phyloP scores from a whole-genome alignment of 2,888 invertebrate species.

The Drosophila paranaensis region DNA sequence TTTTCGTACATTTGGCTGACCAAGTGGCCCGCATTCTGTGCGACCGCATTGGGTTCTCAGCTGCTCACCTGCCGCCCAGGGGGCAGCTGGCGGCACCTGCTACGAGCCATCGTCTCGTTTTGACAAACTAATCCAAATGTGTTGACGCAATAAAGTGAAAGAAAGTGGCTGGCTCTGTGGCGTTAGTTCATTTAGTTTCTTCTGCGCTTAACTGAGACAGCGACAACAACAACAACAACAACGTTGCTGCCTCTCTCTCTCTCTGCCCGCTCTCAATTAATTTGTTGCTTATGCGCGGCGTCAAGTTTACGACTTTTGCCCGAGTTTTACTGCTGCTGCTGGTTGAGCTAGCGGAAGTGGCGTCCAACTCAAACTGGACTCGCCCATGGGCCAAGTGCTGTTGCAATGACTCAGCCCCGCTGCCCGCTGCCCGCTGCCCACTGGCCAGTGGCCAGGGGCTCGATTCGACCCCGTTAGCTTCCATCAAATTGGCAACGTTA shows the following conservation, averaged over 20 bases:
- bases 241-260: conserved; percentile 4
- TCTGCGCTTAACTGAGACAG: conserved; percentile 32
- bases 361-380: conserved; percentile 22
- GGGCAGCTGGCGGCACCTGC: conserved; percentile 72
- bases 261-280: conserved; percentile 55
- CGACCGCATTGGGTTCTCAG: conserved; percentile 35
- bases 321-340: conserved; percentile 26
- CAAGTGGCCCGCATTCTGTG: conserved; percentile 52
- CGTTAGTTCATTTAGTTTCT: conserved; percentile 57
- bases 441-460: conserved; percentile 5
- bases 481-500: conserved; percentile 18
- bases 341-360: conserved; percentile 45
- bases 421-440: background rate
- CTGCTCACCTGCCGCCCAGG: conserved; percentile 34
- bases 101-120: conserved; percentile 51
- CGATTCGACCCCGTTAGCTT: conserved; percentile 58
- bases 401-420: conserved; percentile 39
- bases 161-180: conserved; percentile 61
- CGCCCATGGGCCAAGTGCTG: conserved; percentile 28
- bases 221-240: conserved; percentile 20
- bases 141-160: conserved; percentile 75
- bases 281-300: conserved; percentile 42
- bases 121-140: conserved; percentile 52
- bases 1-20: conserved; percentile 30
- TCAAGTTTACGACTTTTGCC: conserved; percentile 50